phyloP scores from a whole-genome alignment of 2,113 vertebrate genomes.

The Cyphomyrus discorhynchus region DNA sequence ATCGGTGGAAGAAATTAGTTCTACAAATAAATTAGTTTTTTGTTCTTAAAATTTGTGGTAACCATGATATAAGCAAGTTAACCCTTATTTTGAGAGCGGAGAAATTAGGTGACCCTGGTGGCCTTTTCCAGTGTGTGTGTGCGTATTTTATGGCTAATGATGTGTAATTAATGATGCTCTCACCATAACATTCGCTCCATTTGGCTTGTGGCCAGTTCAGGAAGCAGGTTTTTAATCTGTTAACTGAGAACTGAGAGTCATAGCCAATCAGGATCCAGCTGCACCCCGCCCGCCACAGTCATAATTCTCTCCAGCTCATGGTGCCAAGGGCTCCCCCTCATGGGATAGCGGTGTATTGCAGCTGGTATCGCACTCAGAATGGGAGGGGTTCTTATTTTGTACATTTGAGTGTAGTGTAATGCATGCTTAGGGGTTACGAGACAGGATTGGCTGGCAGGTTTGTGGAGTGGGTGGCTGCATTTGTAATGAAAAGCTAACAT shows the following conservation, averaged over 20 bases:
- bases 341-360: background rate
- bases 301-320: background rate
- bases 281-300: background rate
- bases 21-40: background rate
- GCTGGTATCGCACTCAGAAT: background rate
- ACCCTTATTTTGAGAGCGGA: background rate
- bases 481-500: background rate
- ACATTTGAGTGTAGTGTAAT: background rate
- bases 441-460: background rate
- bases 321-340: background rate
- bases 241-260: background rate
- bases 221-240: background rate
- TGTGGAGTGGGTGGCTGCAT: background rate
- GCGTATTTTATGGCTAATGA: background rate
- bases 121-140: background rate
- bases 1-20: background rate
- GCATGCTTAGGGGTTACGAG: background rate
- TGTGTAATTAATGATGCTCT: background rate
- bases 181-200: background rate
- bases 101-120: background rate
- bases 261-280: background rate
- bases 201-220: background rate
- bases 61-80: background rate
- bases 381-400: background rate
- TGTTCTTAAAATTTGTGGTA: background rate